These are phyloP conservation scores for Zelostemma sp. DNA, from an alignment of 1,140 invertebrate genomes.

Conservation along the genomic window DNA sequence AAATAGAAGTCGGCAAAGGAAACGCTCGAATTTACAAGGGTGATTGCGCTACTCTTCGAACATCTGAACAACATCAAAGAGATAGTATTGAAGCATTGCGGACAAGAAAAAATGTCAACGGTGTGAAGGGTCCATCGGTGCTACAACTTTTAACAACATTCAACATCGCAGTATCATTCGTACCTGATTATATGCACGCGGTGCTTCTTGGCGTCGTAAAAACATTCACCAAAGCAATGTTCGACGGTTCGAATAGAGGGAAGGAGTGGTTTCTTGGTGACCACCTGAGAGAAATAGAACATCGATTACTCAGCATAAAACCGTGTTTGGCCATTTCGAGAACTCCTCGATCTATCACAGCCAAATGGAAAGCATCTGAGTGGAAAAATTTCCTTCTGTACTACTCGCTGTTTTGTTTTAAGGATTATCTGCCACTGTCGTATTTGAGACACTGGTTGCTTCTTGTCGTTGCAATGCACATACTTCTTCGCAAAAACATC, in stretches of 20 bases:
- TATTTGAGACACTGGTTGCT: conserved; percentile 12
- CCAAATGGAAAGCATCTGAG: too few relatives aligned
- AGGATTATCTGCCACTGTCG: neutral
- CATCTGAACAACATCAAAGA: neutral
- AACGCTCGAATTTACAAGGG: conserved; percentile 12
- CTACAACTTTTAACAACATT: neutral
- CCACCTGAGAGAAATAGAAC: neutral
- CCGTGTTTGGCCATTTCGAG: conserved; percentile 2
- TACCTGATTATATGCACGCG: conserved; percentile 13
- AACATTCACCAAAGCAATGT: neutral
- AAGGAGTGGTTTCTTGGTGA: neutral
- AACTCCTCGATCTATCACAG: neutral
- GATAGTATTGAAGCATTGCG: neutral
- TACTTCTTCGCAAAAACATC: too few relatives aligned
- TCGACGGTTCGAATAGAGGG: conserved; percentile 2
- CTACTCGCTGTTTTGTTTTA: conserved; percentile 4
- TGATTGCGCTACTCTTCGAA: neutral
- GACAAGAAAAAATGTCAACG: neutral
- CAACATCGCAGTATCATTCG: conserved; percentile 1
- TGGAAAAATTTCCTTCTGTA: conserved; percentile 10
- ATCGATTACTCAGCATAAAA: neutral
- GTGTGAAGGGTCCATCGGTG: conserved; percentile 2
- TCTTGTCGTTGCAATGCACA: neutral
- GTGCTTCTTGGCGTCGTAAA: neutral
- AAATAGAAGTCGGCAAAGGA: conserved; percentile 12